Conservation (phyloP, 2,888 invertebrate species). For the Drosophila aldrichi region DNA sequence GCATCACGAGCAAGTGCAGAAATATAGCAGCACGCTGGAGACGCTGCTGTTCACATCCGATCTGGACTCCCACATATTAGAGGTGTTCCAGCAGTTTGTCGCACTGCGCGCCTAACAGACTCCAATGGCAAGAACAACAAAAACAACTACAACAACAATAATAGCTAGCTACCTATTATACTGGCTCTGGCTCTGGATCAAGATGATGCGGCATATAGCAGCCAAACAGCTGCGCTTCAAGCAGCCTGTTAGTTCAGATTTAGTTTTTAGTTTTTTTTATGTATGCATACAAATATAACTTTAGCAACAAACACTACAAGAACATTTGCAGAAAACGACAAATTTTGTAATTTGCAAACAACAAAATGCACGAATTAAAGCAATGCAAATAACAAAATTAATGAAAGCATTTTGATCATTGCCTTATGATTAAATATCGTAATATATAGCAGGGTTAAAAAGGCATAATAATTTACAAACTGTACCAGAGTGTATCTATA, state of each 20-base stretch:
- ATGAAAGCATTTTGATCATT: neutral
- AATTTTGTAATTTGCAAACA: slow-evolving; percentile 8
- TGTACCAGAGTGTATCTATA: neutral
- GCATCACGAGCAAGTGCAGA: slow-evolving; percentile 99
- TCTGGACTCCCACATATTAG: slow-evolving; percentile 97
- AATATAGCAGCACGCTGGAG: slow-evolving; percentile 97
- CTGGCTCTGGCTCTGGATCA: neutral
- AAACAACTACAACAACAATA: neutral
- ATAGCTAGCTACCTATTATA: neutral
- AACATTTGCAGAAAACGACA: slow-evolving; percentile 5
- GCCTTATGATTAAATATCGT: neutral
- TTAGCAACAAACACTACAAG: neutral
- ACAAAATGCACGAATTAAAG: slow-evolving; percentile 5
- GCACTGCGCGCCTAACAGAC: slow-evolving; percentile 88
- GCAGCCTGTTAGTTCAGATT: slow-evolving; percentile 6
- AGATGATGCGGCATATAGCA: neutral
- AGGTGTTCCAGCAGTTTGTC: slow-evolving; percentile 98
- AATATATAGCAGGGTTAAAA: neutral
- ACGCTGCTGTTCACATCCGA: slow-evolving; percentile 98
- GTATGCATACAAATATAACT: slow-evolving; percentile 1
- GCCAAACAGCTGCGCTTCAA: slow-evolving; percentile 1
- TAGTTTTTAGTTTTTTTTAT: slow-evolving; percentile 14
- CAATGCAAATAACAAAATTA: neutral
- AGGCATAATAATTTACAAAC: neutral
- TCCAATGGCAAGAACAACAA: neutral